phyloP scores from a whole-genome alignment of 2,888 invertebrate species.

The Leptothorax acervorum region DNA sequence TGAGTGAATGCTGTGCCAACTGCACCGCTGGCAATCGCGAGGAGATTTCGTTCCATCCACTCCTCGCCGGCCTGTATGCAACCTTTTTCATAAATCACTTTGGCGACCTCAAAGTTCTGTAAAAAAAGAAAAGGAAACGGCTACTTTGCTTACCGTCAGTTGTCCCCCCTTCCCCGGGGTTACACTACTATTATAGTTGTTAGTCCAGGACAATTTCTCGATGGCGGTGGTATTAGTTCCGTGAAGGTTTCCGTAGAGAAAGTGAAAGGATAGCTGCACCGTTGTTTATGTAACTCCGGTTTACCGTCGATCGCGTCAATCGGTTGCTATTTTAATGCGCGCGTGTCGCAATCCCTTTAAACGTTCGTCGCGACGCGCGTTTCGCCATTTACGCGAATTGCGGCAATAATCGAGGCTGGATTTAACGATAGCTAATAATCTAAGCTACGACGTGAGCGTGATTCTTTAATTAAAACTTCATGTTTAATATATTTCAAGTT shows the following conservation, averaged over 20 bases:
- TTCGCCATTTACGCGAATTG: slow-evolving; percentile 12
- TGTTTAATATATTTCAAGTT: not conserved
- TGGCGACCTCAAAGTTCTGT: slow-evolving; percentile 92
- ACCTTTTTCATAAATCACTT: slow-evolving; percentile 96
- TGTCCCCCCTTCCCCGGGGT: slow-evolving; percentile 26
- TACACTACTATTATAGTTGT: slow-evolving; percentile 44
- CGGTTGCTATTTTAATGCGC: slow-evolving; percentile 31
- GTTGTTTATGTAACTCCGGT: slow-evolving; percentile 38
- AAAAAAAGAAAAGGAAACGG: slow-evolving; percentile 77
- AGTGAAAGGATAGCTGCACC: slow-evolving; percentile 34
- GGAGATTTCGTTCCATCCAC: slow-evolving; percentile 97
- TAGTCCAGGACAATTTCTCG: slow-evolving; percentile 57
- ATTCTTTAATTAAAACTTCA: not conserved
- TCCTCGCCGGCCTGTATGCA: slow-evolving; percentile 97
- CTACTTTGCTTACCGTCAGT: slow-evolving; percentile 76
- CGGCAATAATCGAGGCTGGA: not conserved
- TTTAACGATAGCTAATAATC: not conserved
- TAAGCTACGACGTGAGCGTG: not conserved
- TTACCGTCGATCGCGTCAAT: slow-evolving; percentile 43
- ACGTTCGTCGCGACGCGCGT: slow-evolving; percentile 23
- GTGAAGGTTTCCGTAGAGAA: slow-evolving; percentile 30
- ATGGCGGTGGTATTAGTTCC: slow-evolving; percentile 38
- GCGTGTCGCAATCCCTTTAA: slow-evolving; percentile 24
- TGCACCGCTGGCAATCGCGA: slow-evolving; percentile 95
- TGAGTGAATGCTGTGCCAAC: slow-evolving; percentile 97